Evolutionary conservation across 2,888 invertebrate genomes (phyloP), one percentile per base, ranked within the genome.

Genomic region (Cataglyphis altisquamis): DNA sequence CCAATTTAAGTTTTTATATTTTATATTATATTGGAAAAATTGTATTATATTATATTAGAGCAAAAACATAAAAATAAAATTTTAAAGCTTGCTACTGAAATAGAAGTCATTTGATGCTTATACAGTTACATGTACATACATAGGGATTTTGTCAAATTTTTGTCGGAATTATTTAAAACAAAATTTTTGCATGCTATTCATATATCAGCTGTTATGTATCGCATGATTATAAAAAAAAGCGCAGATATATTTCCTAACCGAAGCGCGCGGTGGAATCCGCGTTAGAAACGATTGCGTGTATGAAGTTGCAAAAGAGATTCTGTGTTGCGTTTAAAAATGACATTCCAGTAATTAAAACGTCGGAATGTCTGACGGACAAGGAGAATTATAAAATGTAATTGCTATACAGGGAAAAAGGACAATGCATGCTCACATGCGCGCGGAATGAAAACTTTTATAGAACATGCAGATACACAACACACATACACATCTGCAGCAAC

Each of bases 271-370:
- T 32, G 1, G 6, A 39, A 25, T 25, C n/a, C 25, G 21, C 15
- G n/a, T 45, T 60, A 72, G 60, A n/a, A 68, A 62, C 21, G 60
- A 60, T 70, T 62, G 18, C 12, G 60, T 36, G 68, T 78, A 78
- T 68, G 32, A 78, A 80, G 72, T 60, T 45, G 45, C 72, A 39
- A 80, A 70, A 80, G 78, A 72, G 45, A 2, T 80, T 25, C 41
- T 2, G 18, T 29, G 10, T 57, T 21, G 45, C 68, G 64, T 68
- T 80, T 77, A 73, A 75, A 78, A 77, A 77, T 57, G 82, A 80
- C 68, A 57, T 85, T 83, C 60, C 80, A 84, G 75, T 87, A 88
- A 88, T 88, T 88, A 88, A 88, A 87, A 80, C 64, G 21, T 60
- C 36, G 52, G 64, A 64, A 74, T 81, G 32, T 63, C 63, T 25